These are phyloP conservation scores for Manis javanica DNA, from an alignment of 2,797 vertebrate species.

Conservation along the genomic window DNA sequence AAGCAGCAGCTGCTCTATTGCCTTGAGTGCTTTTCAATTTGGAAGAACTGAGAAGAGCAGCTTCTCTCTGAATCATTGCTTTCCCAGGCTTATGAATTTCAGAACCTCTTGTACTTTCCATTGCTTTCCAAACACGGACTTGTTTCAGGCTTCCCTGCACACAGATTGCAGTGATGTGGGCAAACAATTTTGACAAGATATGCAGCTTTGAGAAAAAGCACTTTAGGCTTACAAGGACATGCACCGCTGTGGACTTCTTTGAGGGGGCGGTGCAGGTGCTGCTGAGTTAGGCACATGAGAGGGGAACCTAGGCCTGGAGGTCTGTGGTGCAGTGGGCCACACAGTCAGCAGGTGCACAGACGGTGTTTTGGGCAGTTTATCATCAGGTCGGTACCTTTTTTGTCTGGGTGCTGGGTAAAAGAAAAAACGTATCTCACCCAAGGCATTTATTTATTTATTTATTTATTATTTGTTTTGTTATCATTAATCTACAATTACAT, in stretches of 20 bases:
- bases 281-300: background rate
- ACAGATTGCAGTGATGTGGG: slow-evolving; percentile 68
- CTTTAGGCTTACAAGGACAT: slow-evolving; percentile 51
- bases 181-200: slow-evolving; percentile 79
- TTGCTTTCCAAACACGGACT: slow-evolving; percentile 80
- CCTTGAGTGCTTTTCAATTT: slow-evolving; percentile 77
- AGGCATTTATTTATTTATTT: background rate
- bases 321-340: background rate
- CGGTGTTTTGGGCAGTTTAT: background rate
- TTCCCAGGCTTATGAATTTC: slow-evolving; percentile 76
- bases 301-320: background rate
- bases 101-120: slow-evolving; percentile 73
- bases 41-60: slow-evolving; percentile 77
- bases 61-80: slow-evolving; percentile 79
- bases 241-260: background rate
- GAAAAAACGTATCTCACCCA: background rate
- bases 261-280: background rate
- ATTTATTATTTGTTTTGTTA: no score
- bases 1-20: slow-evolving; percentile 74
- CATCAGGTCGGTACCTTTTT: background rate
- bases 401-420: background rate
- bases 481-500: no score
- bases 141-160: slow-evolving; percentile 79
- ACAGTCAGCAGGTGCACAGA: background rate
- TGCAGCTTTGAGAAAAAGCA: slow-evolving; percentile 65